These are phyloP conservation scores for Ecdyonurus torrentis DNA, from an alignment of 2,888 invertebrate genomes.

Conservation along the genomic window DNA sequence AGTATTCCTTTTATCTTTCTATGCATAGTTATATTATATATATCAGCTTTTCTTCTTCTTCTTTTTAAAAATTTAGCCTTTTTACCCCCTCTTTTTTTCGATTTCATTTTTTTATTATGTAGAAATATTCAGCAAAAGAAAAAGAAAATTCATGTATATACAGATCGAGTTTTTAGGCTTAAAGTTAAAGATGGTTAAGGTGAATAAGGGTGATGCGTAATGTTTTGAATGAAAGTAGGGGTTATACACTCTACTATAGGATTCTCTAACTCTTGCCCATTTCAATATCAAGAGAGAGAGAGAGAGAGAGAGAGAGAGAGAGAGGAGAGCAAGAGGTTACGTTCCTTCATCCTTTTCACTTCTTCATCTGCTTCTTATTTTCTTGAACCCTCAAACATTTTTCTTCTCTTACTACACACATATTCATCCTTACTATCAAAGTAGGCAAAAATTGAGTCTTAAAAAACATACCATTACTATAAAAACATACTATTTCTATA, in stretches of 20 bases:
- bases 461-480: background rate
- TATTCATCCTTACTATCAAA: background rate
- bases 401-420: background rate
- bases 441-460: background rate
- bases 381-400: background rate
- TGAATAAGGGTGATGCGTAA: background rate
- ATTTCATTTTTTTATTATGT: background rate
- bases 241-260: background rate
- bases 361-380: background rate
- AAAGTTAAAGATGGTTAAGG: background rate
- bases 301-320: too few relatives aligned
- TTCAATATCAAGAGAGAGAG: background rate
- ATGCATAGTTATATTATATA: background rate
- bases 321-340: background rate
- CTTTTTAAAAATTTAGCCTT: background rate
- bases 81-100: background rate
- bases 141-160: background rate
- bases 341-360: background rate
- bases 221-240: background rate
- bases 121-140: background rate
- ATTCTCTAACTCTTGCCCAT: background rate
- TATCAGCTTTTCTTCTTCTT: too few relatives aligned
- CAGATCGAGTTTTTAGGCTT: background rate
- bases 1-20: background rate
- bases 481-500: background rate